Percentiles rank a stretch among this genome's conserved stretches.
Conservation (phyloP, 1,140 invertebrate species). For the Sinella curviseta region DNA sequence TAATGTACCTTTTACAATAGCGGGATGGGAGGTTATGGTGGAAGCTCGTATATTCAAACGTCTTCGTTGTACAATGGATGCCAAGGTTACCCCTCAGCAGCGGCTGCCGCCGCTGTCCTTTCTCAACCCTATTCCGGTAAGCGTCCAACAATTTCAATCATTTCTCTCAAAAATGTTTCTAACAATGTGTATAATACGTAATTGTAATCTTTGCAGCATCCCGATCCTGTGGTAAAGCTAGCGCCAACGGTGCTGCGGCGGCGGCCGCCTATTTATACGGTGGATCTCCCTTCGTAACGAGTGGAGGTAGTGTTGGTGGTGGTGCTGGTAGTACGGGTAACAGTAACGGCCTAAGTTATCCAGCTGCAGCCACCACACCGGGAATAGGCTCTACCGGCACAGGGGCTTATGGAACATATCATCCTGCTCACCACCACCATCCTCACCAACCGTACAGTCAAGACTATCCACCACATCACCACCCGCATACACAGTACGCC, state of each 20-base stretch:
- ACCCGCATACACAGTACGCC: slow-evolving; percentile 42
- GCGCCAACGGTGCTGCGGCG: not conserved
- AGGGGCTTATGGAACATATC: not conserved
- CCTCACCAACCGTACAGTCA: slow-evolving; percentile 40
- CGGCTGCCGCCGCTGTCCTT: slow-evolving; percentile 45
- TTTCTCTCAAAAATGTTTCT: slow-evolving; percentile 25
- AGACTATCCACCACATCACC: slow-evolving; percentile 34
- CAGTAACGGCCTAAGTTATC: not conserved
- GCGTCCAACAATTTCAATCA: slow-evolving; percentile 44
- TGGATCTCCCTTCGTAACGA: not conserved
- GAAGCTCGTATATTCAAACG: slow-evolving; percentile 42
- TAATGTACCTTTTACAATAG: slow-evolving; percentile 19
- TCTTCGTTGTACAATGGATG: slow-evolving; percentile 48
- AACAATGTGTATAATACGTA: too few species aligned
- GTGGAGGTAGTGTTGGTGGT: not conserved
- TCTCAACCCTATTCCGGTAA: slow-evolving; percentile 49
- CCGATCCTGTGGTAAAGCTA: slow-evolving; percentile 10
- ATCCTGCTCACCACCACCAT: not conserved
- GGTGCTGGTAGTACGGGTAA: not conserved
- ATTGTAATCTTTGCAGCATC: not conserved
- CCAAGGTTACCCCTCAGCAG: slow-evolving; percentile 41
- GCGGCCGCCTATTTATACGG: slow-evolving; percentile 1
- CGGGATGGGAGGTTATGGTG: slow-evolving; percentile 46
- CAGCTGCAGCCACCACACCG: slow-evolving; percentile 14
- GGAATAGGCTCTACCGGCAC: slow-evolving; percentile 19